Base-by-base conservation (phyloP, 2,888 invertebrate species). In the Octodonta nipae region DNA sequence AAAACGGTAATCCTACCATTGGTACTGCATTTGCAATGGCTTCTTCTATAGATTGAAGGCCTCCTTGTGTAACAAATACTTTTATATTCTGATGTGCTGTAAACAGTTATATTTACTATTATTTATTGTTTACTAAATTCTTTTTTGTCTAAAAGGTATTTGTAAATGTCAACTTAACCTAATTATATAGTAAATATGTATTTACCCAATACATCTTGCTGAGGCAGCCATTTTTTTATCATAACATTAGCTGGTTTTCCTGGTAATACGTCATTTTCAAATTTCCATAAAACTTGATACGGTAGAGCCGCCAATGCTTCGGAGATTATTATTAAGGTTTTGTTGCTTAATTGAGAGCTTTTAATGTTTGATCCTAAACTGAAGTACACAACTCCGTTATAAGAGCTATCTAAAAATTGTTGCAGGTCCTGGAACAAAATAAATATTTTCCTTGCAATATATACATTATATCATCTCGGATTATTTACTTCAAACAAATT, bases 221-320 rank as follows among this genome's bases (percentile, higher is more conserved):
- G 67, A 1, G 66, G 65, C 12, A 65, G 47, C 66, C 66, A 68
- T 40, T 62, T 62, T 17, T 43, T 47, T 5, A 58, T 50, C 35
- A 58, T 52, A 2, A 68, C 53, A 43, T 62, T 61, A 15, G 48
- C 34, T 4, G 61, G 56, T 43, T 56, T 47, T 20, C 51, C 50
- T 11, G 40, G 40, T 13, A 37, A 34, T 25, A 50, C 34, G 16
- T 55, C 55, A 1, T 49, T 46, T 43, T 65, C 64, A 54, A 56
- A 65, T 47, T 65, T 65, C 63, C 63, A 64, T 5, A 66, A 40
- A 16, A 65, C 51, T 35, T 51, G 56, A 30, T 61, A 60, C 3
- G 62, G 59, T 20, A 64, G 30, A 38, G 57, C 52, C 1, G 55
- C 37, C 20, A 66, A 58, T 5, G 57, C 56, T 14, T 51, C 40